Conservation (phyloP, 2,888 invertebrate genomes). For the Sinohyriopsis cumingii region DNA sequence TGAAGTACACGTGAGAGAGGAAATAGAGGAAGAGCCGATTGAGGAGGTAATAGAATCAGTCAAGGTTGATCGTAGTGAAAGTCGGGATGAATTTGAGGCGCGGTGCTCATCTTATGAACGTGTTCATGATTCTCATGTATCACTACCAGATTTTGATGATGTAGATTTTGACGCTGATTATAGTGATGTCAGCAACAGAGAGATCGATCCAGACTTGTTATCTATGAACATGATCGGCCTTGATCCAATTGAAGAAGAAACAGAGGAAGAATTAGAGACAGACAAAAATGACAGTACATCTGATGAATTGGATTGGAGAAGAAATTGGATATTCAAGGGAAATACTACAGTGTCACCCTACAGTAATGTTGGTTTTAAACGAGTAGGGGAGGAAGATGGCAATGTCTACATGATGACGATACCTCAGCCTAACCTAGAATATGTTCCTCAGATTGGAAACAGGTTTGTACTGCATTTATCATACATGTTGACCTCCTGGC, state of each 20-base stretch:
- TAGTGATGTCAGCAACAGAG: constrained; percentile 52
- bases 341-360: constrained; percentile 36
- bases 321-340: constrained; percentile 63
- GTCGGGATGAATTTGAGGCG: constrained; percentile 43
- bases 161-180: constrained; percentile 46
- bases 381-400: constrained; percentile 32
- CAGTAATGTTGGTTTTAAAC: constrained; percentile 39
- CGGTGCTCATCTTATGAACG: constrained; percentile 47
- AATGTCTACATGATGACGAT: constrained; percentile 48
- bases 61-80: constrained; percentile 44
- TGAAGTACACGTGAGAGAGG: constrained; percentile 43
- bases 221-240: constrained; percentile 52
- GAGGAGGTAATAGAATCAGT: constrained; percentile 50
- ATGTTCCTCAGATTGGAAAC: constrained; percentile 55
- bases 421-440: constrained; percentile 47
- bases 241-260: constrained; percentile 59
- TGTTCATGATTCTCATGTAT: constrained; percentile 36
- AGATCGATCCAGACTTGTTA: constrained; percentile 61
- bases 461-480: constrained; percentile 31
- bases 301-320: constrained; percentile 39
- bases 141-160: constrained; percentile 54
- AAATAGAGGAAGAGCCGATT: constrained; percentile 34
- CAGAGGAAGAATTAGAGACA: constrained; percentile 56
- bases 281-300: constrained; percentile 39
- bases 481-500: no score